A percentile compares a stretch with the other conserved stretches of the same genome.
phyloP scores from a whole-genome alignment of 1,140 invertebrate genomes.

The Drosophila nigrodunni region DNA sequence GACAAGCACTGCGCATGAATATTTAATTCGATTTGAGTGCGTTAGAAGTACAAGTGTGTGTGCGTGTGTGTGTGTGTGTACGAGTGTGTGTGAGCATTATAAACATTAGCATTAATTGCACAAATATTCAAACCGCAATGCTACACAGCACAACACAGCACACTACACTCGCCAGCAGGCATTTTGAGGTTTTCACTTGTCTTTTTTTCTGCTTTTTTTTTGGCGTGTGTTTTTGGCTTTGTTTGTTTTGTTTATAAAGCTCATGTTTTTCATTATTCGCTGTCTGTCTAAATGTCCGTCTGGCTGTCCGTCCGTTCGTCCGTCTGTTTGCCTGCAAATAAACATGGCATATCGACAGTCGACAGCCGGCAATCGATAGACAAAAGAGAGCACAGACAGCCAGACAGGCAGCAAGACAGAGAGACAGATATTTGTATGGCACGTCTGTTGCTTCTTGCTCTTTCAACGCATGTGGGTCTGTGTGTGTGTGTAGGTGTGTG shows the following conservation, averaged over 20 bases:
- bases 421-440: slow-evolving; percentile 33
- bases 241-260: slow-evolving; percentile 82
- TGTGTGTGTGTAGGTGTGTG: slow-evolving; percentile 6
- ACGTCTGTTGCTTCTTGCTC: slow-evolving; percentile 59
- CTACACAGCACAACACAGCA: slow-evolving; percentile 9
- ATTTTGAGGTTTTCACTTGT: slow-evolving; percentile 17
- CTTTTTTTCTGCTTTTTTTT: slow-evolving; percentile 63
- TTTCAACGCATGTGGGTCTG: slow-evolving; percentile 11
- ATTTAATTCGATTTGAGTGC: slow-evolving; percentile 12
- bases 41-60: slow-evolving; percentile 19
- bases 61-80: background rate
- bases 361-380: slow-evolving; percentile 58
- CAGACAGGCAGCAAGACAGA: slow-evolving; percentile 23
- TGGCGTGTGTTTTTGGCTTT: slow-evolving; percentile 38
- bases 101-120: slow-evolving; percentile 71
- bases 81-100: slow-evolving; percentile 36
- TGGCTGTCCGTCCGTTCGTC: slow-evolving; percentile 9
- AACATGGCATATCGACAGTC: slow-evolving; percentile 60
- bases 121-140: slow-evolving; percentile 41
- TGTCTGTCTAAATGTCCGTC: slow-evolving; percentile 11
- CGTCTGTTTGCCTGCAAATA: slow-evolving; percentile 54
- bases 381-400: slow-evolving; percentile 41
- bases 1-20: slow-evolving; percentile 26
- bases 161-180: slow-evolving; percentile 10
- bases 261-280: slow-evolving; percentile 71